Conservation (phyloP, 2,797 vertebrate genomes). For the Artibeus lituratus region DNA sequence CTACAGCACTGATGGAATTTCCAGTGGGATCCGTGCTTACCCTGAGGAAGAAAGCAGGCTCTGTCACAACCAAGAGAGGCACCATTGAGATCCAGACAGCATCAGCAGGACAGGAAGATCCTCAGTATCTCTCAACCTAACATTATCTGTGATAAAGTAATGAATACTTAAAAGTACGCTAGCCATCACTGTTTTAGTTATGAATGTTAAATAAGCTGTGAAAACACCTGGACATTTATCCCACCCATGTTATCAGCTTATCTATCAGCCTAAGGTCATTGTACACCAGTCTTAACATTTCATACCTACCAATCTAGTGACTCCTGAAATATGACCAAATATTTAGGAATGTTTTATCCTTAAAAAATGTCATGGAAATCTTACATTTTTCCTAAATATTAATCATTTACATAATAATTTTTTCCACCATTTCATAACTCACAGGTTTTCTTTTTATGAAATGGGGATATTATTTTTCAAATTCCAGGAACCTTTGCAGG, state of each 20-base stretch:
- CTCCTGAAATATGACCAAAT: background rate
- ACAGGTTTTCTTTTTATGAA: background rate
- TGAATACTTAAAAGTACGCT: background rate
- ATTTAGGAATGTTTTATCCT: conserved; percentile 11
- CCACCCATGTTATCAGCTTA: background rate
- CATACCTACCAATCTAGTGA: background rate
- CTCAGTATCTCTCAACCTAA: background rate
- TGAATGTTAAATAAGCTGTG: background rate
- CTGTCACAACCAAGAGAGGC: background rate
- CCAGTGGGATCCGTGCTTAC: background rate
- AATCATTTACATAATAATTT: background rate
- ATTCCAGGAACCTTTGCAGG: background rate
- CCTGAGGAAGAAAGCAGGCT: background rate
- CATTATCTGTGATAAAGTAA: background rate
- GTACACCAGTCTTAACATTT: background rate
- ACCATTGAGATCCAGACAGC: background rate
- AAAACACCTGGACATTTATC: background rate
- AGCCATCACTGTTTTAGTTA: background rate
- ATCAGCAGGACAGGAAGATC: background rate
- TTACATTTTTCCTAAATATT: background rate
- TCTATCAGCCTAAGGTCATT: background rate
- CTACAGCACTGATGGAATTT: background rate
- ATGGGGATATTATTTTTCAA: background rate
- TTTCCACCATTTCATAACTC: background rate
- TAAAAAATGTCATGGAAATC: background rate